Evolutionary conservation across 2,888 invertebrate species (phyloP).

Genomic region (Apodemia hepburni): DNA sequence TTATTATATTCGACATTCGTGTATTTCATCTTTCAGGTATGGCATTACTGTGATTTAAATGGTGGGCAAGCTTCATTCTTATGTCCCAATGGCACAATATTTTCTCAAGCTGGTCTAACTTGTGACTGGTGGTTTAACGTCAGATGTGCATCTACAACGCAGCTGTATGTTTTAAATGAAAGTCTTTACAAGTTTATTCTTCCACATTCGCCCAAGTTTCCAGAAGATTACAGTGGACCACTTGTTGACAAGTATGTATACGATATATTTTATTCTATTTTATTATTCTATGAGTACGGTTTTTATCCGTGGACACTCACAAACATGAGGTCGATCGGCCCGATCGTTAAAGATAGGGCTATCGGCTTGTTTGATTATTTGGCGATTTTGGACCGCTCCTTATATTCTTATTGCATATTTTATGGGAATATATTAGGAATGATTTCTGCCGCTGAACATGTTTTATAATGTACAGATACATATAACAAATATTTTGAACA

Average conservation of each 20-base stretch:
- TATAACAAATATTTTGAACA: no score
- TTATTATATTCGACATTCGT: no score
- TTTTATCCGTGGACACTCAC: no score
- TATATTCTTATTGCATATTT: no score
- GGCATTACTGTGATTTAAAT: constrained; percentile 93
- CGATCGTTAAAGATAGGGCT: no score
- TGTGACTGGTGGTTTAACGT: constrained; percentile 98
- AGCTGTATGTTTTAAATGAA: constrained; percentile 93
- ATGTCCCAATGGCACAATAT: constrained; percentile 96
- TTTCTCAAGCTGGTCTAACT: constrained; percentile 92
- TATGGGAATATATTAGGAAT: no score
- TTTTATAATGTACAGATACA: no score
- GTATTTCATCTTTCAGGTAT: constrained; percentile 79
- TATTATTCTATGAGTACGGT: no score
- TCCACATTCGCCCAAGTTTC: constrained; percentile 92
- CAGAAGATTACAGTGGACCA: constrained; percentile 94
- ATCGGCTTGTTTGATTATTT: no score
- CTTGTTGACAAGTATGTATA: constrained; percentile 88
- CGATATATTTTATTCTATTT: not conserved
- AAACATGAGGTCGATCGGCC: no score
- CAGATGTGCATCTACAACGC: constrained; percentile 89
- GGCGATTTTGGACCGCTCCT: no score
- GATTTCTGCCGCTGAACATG: no score
- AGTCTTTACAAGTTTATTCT: constrained; percentile 93
- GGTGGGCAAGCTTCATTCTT: constrained; percentile 93